phyloP scores from a whole-genome alignment of 2,888 invertebrate species.

The Eristalis intricaria region DNA sequence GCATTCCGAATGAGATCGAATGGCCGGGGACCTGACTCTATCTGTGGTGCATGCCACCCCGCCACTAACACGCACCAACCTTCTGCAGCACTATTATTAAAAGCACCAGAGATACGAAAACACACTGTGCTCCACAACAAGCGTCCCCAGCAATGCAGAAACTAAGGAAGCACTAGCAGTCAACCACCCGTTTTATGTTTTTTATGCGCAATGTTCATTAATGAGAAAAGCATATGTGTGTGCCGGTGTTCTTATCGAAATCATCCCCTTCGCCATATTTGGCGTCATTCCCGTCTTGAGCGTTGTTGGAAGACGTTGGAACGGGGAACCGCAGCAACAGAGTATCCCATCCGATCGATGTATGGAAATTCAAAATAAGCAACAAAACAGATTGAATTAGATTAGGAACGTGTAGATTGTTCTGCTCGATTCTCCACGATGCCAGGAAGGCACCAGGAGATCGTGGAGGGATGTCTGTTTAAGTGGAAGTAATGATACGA shows the following conservation, averaged over 20 bases:
- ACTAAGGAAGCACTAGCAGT: conserved; percentile 27
- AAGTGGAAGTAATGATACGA: not conserved
- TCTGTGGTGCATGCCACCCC: conserved; percentile 47
- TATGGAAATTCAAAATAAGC: conserved; percentile 17
- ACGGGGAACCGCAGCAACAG: conserved; percentile 32
- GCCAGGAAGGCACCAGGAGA: not conserved
- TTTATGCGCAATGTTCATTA: conserved; percentile 65
- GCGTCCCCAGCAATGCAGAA: not conserved
- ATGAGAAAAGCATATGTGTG: conserved; percentile 49
- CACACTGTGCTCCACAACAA: not conserved
- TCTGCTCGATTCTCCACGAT: not conserved
- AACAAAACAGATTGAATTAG: conserved; percentile 7
- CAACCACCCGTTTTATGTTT: conserved; percentile 54
- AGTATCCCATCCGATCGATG: conserved; percentile 37
- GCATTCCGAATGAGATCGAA: conserved; percentile 19
- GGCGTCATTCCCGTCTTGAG: conserved; percentile 8
- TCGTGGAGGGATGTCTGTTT: not conserved
- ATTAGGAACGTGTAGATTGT: conserved; percentile 49
- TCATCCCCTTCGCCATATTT: conserved; percentile 16
- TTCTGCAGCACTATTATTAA: conserved; percentile 34
- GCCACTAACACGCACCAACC: conserved; percentile 1
- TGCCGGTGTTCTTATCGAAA: conserved; percentile 27
- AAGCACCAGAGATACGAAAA: conserved; percentile 23
- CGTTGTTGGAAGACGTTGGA: conserved; percentile 31
- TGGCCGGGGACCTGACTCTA: not conserved